These are phyloP conservation scores for Drosophila phalerata DNA, from an alignment of 2,888 invertebrate genomes.

Conservation along the genomic window DNA sequence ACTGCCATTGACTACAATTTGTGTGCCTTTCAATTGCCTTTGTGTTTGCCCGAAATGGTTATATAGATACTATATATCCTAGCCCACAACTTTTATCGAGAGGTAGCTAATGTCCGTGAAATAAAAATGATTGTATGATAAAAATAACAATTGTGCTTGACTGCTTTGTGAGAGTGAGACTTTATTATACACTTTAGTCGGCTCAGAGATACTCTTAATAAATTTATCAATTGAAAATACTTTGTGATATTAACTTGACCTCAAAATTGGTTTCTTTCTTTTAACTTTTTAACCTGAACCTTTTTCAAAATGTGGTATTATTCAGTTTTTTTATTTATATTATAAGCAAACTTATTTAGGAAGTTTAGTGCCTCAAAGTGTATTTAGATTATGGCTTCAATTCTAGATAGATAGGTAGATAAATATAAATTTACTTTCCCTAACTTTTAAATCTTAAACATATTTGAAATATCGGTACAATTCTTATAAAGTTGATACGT, in stretches of 20 bases:
- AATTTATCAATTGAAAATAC: not conserved
- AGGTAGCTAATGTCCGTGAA: conserved; percentile 19
- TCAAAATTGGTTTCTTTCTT: not conserved
- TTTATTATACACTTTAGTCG: not conserved
- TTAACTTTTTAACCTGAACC: no score
- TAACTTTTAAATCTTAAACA: no score
- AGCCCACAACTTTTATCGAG: conserved; percentile 22
- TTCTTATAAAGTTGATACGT: not conserved
- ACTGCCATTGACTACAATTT: conserved; percentile 73
- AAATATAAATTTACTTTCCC: no score
- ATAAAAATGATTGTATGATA: conserved; percentile 26
- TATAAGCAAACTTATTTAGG: no score
- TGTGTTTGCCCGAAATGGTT: conserved; percentile 38
- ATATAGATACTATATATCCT: conserved; percentile 48
- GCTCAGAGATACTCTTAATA: not conserved
- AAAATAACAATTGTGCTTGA: conserved; percentile 18
- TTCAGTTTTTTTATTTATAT: no score
- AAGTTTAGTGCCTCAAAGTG: no score
- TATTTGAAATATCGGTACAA: no score
- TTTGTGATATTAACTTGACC: not conserved
- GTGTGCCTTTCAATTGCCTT: conserved; percentile 51
- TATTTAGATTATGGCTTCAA: no score
- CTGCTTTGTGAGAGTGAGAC: not conserved
- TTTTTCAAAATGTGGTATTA: no score
- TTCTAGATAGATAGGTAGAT: no score